These are phyloP conservation scores for Eilema caniola DNA, from an alignment of 2,888 invertebrate species.

Conservation along the genomic window DNA sequence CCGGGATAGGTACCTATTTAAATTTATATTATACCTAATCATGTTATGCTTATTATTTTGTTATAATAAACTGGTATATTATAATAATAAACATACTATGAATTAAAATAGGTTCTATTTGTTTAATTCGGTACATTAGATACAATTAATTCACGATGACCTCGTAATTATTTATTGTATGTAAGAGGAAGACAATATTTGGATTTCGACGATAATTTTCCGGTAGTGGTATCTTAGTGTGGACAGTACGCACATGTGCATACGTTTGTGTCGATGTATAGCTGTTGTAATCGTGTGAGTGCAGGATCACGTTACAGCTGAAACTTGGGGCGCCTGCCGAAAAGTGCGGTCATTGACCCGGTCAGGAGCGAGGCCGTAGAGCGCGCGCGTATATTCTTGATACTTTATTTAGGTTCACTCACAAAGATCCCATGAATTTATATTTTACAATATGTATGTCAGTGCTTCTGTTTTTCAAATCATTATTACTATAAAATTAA, in stretches of 20 bases:
- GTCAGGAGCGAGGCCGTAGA: constrained; percentile 78
- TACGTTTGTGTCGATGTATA: constrained; percentile 23
- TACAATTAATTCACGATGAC: not conserved
- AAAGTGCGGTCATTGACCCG: constrained; percentile 84
- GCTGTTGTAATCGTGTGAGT: constrained; percentile 62
- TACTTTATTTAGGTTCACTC: constrained; percentile 49
- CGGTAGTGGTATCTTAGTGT: constrained; percentile 52
- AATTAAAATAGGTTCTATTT: not conserved
- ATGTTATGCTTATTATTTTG: not conserved
- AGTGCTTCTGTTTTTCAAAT: not conserved
- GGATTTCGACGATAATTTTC: constrained; percentile 58
- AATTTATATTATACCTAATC: no score
- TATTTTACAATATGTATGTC: not conserved
- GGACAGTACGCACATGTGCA: constrained; percentile 28
- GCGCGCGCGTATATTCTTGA: constrained; percentile 57
- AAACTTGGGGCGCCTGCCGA: constrained; percentile 85
- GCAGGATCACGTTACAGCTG: constrained; percentile 86
- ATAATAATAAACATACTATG: not conserved
- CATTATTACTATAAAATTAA: not conserved
- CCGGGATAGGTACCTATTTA: no score
- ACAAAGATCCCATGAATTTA: not conserved
- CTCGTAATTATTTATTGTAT: constrained; percentile 7
- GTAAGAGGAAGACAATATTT: not conserved
- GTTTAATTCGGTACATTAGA: no score
- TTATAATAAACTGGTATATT: not conserved